phyloP scores from a whole-genome alignment of 1,140 invertebrate genomes.

The Heliconius himera region DNA sequence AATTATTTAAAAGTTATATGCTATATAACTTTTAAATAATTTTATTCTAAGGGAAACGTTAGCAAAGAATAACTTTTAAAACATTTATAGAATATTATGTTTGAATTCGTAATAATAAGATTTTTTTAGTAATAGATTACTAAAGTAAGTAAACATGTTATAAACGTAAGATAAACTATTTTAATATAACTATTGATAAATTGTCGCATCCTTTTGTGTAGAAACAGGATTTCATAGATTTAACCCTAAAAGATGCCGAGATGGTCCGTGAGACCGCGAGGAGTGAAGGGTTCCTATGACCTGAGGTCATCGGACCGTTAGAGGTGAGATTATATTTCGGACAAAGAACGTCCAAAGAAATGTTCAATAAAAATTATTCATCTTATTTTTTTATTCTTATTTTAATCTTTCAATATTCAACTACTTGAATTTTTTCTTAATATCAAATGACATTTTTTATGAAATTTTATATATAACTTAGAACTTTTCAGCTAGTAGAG shows the following conservation, averaged over 20 bases:
- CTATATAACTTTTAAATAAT: background rate
- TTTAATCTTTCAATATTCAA: no score
- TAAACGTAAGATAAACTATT: background rate
- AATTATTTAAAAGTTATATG: no score
- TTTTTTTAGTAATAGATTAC: no score
- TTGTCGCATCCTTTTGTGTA: background rate
- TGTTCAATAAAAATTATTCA: background rate
- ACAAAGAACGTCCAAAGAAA: background rate
- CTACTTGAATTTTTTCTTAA: no score
- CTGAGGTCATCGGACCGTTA: slow-evolving; percentile 49
- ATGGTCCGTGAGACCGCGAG: slow-evolving; percentile 57
- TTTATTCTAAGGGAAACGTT: background rate
- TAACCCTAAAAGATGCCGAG: slow-evolving; percentile 49
- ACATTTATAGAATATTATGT: no score
- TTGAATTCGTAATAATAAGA: no score
- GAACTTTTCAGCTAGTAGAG: no score
- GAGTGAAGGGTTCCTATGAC: slow-evolving; percentile 57
- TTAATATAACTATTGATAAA: background rate
- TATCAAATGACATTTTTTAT: no score
- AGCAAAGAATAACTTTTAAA: no score
- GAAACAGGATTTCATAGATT: slow-evolving; percentile 36
- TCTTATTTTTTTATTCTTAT: no score
- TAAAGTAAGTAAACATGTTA: no score
- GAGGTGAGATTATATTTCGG: background rate
- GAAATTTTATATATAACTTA: no score